phyloP scores from a whole-genome alignment of 2,113 vertebrate species.

The Callipepla californica region DNA sequence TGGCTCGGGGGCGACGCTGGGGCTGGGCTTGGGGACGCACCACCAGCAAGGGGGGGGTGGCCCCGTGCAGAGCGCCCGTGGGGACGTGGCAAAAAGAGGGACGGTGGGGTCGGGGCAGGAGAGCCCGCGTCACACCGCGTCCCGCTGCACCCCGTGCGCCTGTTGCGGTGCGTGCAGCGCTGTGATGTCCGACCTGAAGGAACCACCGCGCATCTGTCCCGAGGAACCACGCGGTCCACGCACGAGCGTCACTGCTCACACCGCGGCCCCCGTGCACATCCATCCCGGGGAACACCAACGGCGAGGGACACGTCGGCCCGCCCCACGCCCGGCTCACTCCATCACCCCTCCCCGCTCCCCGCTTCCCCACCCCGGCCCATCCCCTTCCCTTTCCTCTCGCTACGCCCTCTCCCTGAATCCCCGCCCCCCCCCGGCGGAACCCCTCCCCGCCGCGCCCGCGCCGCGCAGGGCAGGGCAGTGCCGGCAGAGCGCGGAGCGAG shows the following conservation, averaged over 20 bases:
- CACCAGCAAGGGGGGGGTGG: neutral
- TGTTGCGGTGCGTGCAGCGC: neutral
- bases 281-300: too few species aligned
- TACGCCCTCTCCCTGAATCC: neutral
- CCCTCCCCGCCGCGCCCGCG: neutral
- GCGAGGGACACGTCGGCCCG: too few species aligned
- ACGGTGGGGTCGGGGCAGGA: neutral
- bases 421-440: neutral
- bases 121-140: neutral
- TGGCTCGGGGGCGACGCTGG: neutral
- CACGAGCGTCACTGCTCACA: neutral
- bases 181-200: neutral
- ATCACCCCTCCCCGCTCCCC: neutral
- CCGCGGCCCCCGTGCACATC: too few species aligned
- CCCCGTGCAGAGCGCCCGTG: neutral
- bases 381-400: neutral
- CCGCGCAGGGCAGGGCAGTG: neutral
- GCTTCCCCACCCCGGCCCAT: neutral
- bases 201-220: too few species aligned
- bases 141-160: neutral
- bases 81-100: neutral
- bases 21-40: neutral
- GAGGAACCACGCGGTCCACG: too few species aligned
- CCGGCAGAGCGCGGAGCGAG: slow-evolving; percentile 7
- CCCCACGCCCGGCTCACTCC: neutral